Evolutionary conservation across 2,113 vertebrate genomes (phyloP).

Genomic region (Phalacrocorax aristotelis): DNA sequence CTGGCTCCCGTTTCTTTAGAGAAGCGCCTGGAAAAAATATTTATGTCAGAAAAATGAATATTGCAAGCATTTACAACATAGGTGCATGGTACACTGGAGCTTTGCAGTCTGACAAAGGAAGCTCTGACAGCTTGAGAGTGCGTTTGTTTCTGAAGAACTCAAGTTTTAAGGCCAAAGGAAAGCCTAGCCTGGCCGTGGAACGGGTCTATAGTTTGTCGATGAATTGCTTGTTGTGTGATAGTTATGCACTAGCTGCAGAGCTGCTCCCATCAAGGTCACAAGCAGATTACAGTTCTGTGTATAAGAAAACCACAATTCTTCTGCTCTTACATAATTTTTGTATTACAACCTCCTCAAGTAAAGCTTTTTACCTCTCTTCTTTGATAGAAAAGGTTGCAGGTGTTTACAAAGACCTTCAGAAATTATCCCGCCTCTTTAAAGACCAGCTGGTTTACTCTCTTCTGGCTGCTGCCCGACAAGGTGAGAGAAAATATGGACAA

Average conservation of each 20-base stretch:
- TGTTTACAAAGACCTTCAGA: slow-evolving; percentile 85
- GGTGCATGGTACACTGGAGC: neutral
- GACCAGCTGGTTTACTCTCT: slow-evolving; percentile 92
- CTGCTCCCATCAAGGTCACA: neutral
- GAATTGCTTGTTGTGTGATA: neutral
- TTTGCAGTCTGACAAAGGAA: neutral
- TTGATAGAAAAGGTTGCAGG: slow-evolving; percentile 75
- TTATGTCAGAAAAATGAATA: neutral
- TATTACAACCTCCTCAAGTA: neutral
- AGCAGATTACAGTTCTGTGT: neutral
- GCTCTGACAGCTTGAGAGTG: neutral
- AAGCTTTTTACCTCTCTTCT: neutral
- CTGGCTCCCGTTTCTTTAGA: neutral
- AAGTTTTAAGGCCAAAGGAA: neutral
- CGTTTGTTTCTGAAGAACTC: neutral
- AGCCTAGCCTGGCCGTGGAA: neutral
- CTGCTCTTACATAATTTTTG: neutral
- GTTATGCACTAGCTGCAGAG: neutral
- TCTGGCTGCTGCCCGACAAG: slow-evolving; percentile 89
- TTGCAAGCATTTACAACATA: neutral
- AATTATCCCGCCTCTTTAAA: slow-evolving; percentile 90
- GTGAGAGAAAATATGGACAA: slow-evolving; percentile 61
- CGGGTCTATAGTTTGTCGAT: neutral
- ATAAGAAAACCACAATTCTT: neutral
- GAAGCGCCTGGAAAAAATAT: neutral